Percentiles rank a stretch among this genome's conserved stretches.
Conservation (phyloP, 1,140 invertebrate genomes). For the Drosophila azteca region DNA sequence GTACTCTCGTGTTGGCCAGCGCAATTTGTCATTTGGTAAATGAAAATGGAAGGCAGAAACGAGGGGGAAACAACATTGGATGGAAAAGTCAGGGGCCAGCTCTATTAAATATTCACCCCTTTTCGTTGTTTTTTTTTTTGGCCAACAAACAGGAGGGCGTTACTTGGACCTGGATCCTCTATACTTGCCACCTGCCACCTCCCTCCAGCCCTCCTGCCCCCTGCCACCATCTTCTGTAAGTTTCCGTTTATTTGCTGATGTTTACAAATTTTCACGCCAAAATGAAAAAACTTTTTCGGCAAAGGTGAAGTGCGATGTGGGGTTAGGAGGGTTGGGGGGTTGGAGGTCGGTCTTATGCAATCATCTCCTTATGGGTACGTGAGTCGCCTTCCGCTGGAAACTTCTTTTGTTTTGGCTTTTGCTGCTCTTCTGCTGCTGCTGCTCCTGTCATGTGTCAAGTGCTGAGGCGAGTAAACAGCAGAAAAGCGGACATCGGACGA, state of each 20-base stretch:
- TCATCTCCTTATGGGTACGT: conserved; percentile 23
- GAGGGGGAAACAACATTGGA: conserved; percentile 12
- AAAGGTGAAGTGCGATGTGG: conserved; percentile 13
- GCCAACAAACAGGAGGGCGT: background rate
- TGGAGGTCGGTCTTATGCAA: conserved; percentile 26
- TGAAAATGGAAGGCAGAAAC: conserved; percentile 14
- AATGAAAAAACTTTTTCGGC: conserved; percentile 73
- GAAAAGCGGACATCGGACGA: conserved; percentile 3
- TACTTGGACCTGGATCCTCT: conserved; percentile 1
- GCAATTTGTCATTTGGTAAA: conserved; percentile 76
- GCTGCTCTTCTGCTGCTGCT: conserved; percentile 3
- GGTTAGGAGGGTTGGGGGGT: conserved; percentile 4
- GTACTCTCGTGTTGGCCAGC: conserved; percentile 17
- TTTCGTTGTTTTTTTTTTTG: conserved; percentile 22
- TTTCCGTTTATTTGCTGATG: conserved; percentile 74
- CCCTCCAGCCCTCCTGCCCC: background rate
- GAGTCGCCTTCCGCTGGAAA: conserved; percentile 26
- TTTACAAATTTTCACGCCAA: conserved; percentile 81
- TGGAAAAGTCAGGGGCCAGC: conserved; percentile 29
- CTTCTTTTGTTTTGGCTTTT: conserved; percentile 17
- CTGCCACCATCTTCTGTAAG: conserved; percentile 38
- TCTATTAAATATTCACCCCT: conserved; percentile 81
- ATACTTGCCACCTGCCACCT: background rate
- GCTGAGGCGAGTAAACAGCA: conserved; percentile 56
- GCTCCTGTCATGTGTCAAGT: conserved; percentile 75